Conservation (phyloP, 2,888 invertebrate species). For the Tridacna crocea region DNA sequence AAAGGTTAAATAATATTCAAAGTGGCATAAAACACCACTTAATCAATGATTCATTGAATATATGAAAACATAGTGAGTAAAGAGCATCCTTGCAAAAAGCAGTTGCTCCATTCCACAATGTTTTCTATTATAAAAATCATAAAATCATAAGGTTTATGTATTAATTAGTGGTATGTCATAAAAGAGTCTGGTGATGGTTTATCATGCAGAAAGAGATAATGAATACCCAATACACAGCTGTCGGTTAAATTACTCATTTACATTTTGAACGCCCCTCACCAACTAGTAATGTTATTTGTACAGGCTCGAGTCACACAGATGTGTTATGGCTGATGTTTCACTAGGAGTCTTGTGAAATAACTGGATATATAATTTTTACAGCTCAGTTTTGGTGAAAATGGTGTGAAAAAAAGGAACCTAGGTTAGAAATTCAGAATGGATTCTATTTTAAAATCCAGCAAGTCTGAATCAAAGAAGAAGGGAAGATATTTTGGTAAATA, state of each 20-base stretch:
- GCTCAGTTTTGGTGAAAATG: neutral
- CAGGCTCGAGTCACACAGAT: slow-evolving; percentile 47
- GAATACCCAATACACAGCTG: slow-evolving; percentile 4
- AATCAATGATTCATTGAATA: no score
- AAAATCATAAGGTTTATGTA: no score
- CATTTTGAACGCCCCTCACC: slow-evolving; percentile 55
- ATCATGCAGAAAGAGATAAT: no score
- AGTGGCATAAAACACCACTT: no score
- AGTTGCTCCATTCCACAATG: no score
- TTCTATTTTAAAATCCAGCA: slow-evolving; percentile 49
- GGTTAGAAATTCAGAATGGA: slow-evolving; percentile 40
- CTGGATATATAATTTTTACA: neutral
- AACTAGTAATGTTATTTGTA: slow-evolving; percentile 43
- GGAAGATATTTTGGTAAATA: slow-evolving; percentile 55
- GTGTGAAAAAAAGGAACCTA: neutral
- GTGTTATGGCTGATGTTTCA: slow-evolving; percentile 24
- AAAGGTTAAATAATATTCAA: no score
- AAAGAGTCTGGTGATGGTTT: no score
- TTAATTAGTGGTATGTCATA: no score
- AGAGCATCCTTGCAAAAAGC: no score
- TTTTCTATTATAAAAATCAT: no score
- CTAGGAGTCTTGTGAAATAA: neutral
- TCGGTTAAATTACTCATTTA: slow-evolving; percentile 3
- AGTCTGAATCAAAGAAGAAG: slow-evolving; percentile 51
- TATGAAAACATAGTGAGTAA: no score